Evolutionary conservation across 2,888 invertebrate species (phyloP).

Genomic region (Anoplius nigerrimus): DNA sequence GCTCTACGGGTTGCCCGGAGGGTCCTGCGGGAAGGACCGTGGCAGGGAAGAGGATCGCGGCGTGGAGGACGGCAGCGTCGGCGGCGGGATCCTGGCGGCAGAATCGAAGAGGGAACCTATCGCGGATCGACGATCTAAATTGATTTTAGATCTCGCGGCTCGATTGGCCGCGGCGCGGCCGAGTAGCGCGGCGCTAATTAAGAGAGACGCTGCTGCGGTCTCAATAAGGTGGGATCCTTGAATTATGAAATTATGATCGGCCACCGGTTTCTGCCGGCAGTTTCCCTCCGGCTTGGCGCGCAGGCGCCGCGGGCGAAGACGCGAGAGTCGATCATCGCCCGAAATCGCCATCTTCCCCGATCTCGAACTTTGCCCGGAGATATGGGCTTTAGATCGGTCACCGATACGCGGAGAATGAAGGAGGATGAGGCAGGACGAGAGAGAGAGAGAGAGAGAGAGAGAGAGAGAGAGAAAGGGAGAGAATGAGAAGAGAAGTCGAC

Average conservation of each 20-base stretch:
- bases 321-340: neutral
- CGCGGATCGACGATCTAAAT: conserved; percentile 63
- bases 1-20: conserved; percentile 22
- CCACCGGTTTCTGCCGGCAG: conserved; percentile 25
- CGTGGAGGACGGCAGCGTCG: conserved; percentile 1
- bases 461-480: conserved; percentile 12
- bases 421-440: conserved; percentile 20
- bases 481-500: neutral
- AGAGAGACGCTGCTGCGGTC: conserved; percentile 62
- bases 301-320: neutral
- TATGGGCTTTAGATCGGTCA: neutral
- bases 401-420: neutral
- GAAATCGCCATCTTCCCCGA: neutral
- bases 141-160: conserved; percentile 66
- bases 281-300: conserved; percentile 15
- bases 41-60: conserved; percentile 18
- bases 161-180: conserved; percentile 59
- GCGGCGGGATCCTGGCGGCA: no score
- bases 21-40: conserved; percentile 18
- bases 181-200: conserved; percentile 65
- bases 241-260: conserved; percentile 52
- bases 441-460: conserved; percentile 13
- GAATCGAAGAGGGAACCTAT: conserved; percentile 43
- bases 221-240: conserved; percentile 61
- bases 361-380: no score